Conservation (phyloP, 1,140 invertebrate species). For the Elymnias hypermnestra region DNA sequence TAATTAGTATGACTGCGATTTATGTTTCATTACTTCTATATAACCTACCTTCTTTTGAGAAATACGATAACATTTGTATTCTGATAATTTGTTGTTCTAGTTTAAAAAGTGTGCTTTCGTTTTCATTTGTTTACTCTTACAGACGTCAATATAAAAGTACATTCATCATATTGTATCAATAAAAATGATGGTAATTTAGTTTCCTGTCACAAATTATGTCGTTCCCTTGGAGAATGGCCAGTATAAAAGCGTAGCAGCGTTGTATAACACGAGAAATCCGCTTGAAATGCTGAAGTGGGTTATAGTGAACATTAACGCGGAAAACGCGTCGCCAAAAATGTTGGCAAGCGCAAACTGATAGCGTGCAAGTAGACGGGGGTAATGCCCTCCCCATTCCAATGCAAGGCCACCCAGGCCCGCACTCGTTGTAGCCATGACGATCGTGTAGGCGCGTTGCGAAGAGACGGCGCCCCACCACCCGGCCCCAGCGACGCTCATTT, state of each 20-base stretch:
- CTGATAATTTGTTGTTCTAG: too few species aligned
- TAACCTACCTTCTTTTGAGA: too few species aligned
- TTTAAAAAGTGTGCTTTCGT: too few species aligned
- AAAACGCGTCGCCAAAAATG: slow-evolving; percentile 59
- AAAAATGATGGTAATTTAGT: too few species aligned
- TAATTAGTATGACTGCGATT: too few species aligned
- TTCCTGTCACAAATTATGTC: too few species aligned
- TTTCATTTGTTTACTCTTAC: too few species aligned
- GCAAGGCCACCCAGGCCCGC: slow-evolving; percentile 71
- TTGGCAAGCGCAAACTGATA: slow-evolving; percentile 64
- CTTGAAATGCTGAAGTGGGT: slow-evolving; percentile 28
- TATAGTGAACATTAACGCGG: slow-evolving; percentile 42
- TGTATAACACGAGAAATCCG: slow-evolving; percentile 6
- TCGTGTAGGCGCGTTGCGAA: slow-evolving; percentile 64
- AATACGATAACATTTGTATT: too few species aligned
- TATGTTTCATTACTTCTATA: too few species aligned
- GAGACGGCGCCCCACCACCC: slow-evolving; percentile 36
- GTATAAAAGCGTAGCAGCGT: slow-evolving; percentile 3
- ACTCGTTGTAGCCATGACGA: slow-evolving; percentile 68
- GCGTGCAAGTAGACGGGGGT: slow-evolving; percentile 66
- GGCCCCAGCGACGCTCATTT: slow-evolving; percentile 38
- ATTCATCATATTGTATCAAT: too few species aligned
- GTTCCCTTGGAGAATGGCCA: slow-evolving; percentile 3
- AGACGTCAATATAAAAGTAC: too few species aligned
- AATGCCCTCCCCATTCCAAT: slow-evolving; percentile 72